Evolutionary conservation across 1,140 invertebrate species (phyloP).

Genomic region (Drosophila lini): DNA sequence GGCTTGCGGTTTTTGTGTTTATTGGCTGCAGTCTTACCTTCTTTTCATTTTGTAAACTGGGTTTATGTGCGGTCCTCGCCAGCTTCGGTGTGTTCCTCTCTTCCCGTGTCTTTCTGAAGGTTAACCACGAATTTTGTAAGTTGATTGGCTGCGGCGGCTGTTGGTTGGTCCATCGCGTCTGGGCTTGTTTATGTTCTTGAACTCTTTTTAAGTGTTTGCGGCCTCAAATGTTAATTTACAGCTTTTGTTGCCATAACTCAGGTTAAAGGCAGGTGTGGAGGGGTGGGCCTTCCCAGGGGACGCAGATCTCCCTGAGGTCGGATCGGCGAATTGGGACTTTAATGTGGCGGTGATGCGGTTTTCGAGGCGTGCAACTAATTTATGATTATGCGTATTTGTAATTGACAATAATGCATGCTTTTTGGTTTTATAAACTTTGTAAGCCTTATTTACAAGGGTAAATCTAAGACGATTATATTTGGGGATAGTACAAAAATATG

Average conservation of each 20-base stretch:
- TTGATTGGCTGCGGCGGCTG: slow-evolving; percentile 62
- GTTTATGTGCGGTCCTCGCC: slow-evolving; percentile 66
- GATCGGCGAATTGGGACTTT: not conserved
- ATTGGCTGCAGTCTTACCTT: slow-evolving; percentile 48
- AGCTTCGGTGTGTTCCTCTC: slow-evolving; percentile 35
- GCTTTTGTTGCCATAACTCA: slow-evolving; percentile 61
- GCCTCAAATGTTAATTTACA: slow-evolving; percentile 73
- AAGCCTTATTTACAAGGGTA: not conserved
- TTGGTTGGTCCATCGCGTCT: slow-evolving; percentile 29
- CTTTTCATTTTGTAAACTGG: slow-evolving; percentile 55
- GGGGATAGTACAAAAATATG: not conserved
- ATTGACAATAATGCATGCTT: not conserved
- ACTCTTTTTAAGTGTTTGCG: slow-evolving; percentile 67
- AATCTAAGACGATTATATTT: not conserved
- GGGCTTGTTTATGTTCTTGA: slow-evolving; percentile 77
- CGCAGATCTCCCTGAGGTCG: not conserved
- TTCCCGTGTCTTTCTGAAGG: slow-evolving; percentile 27
- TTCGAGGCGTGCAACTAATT: slow-evolving; percentile 18
- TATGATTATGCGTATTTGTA: slow-evolving; percentile 6
- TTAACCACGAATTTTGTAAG: slow-evolving; percentile 59
- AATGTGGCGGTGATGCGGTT: slow-evolving; percentile 14
- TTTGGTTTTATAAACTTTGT: not conserved
- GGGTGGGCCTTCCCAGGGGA: not conserved
- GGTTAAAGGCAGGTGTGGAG: slow-evolving; percentile 29
- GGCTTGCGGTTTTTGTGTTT: slow-evolving; percentile 76